These are phyloP conservation scores for Actinia tenebrosa DNA, from an alignment of 64 coral and sea anemone species.

Conservation along the genomic window DNA sequence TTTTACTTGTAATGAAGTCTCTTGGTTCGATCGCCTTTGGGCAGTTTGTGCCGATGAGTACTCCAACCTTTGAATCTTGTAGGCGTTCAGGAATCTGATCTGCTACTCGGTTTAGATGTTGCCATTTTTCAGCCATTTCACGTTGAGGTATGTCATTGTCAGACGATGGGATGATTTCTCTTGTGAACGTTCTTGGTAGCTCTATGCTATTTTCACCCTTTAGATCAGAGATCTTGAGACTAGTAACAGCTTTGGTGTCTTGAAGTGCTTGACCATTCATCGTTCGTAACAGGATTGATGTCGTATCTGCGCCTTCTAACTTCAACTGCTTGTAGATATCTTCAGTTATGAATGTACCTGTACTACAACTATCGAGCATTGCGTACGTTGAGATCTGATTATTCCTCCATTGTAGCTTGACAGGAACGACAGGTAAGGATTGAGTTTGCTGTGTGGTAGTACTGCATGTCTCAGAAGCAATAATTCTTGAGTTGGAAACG, in stretches of 20 bases:
- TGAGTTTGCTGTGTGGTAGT: not conserved
- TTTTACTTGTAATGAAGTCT: constrained; percentile 24
- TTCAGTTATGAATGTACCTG: constrained; percentile 36
- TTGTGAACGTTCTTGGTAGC: constrained; percentile 29
- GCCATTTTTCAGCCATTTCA: constrained; percentile 4
- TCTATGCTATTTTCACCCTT: constrained; percentile 10
- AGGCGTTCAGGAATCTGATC: constrained; percentile 21
- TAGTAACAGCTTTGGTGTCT: constrained; percentile 26
- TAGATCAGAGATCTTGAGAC: constrained; percentile 27
- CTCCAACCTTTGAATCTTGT: constrained; percentile 30
- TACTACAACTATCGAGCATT: constrained; percentile 54
- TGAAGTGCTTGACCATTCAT: constrained; percentile 20
- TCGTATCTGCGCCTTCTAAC: constrained; percentile 23
- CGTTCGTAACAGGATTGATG: constrained; percentile 32
- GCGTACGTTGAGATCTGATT: constrained; percentile 47
- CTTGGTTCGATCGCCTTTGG: constrained; percentile 36
- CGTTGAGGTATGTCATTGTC: not conserved
- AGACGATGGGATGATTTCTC: constrained; percentile 3
- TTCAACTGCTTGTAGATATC: constrained; percentile 6
- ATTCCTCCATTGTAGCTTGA: constrained; percentile 8
- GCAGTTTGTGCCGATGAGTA: constrained; percentile 56
- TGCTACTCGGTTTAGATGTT: constrained; percentile 17
- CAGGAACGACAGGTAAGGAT: constrained; percentile 42
- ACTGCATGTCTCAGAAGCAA: not conserved
- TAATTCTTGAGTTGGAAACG: not conserved